phyloP scores from a whole-genome alignment of 1,140 invertebrate species.

The Ips nitidus region DNA sequence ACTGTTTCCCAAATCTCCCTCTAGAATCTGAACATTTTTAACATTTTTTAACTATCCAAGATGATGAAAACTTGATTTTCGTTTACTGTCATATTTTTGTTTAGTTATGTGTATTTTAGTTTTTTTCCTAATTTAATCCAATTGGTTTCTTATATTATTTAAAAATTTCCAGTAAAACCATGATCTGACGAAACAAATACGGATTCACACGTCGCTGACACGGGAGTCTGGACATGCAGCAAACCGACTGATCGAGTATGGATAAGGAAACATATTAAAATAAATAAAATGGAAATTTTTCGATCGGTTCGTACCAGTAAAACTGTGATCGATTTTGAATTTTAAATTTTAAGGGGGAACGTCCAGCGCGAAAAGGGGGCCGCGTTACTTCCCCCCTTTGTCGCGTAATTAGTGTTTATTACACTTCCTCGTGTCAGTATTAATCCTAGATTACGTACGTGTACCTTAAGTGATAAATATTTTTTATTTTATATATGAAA shows the following conservation, averaged over 20 bases:
- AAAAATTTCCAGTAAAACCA: conserved; percentile 26
- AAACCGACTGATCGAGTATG: conserved; percentile 16
- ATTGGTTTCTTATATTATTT: too few species aligned
- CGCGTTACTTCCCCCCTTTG: neutral
- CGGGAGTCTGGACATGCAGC: conserved; percentile 23
- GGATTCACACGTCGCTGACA: conserved; percentile 21
- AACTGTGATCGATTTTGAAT: conserved; percentile 34
- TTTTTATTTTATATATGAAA: conserved; percentile 44
- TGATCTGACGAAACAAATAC: conserved; percentile 24
- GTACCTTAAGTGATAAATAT: conserved; percentile 46
- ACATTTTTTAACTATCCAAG: too few species aligned
- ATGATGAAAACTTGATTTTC: too few species aligned
- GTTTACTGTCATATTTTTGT: too few species aligned
- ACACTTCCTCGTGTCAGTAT: conserved; percentile 45
- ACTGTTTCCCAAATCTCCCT: too few species aligned
- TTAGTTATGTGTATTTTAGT: too few species aligned
- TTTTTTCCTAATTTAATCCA: too few species aligned
- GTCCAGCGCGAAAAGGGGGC: conserved; percentile 5
- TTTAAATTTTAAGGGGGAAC: conserved; percentile 18
- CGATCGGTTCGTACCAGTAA: conserved; percentile 28
- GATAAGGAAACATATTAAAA: conserved; percentile 2
- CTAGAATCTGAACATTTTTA: too few species aligned
- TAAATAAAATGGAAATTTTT: conserved; percentile 6
- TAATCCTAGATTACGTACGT: conserved; percentile 40
- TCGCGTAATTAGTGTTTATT: conserved; percentile 29